phyloP scores from a whole-genome alignment of 2,888 invertebrate genomes.

The Dynastes grantii region DNA sequence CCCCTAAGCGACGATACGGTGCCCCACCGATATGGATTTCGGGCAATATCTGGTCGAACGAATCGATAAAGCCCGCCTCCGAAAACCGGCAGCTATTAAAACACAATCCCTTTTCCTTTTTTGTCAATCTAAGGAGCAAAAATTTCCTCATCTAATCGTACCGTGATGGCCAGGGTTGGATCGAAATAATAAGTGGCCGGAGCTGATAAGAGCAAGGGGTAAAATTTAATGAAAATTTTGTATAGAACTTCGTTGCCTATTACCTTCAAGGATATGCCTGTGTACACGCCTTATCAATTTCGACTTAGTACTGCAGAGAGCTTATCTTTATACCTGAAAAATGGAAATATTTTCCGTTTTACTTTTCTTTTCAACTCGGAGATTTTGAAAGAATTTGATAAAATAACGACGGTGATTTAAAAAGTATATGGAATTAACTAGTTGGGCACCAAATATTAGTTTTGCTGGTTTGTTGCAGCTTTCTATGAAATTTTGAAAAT shows the following conservation, averaged over 20 bases:
- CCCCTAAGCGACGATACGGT: constrained; percentile 10
- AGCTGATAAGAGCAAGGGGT: constrained; percentile 17
- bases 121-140: neutral
- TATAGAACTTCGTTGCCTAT: neutral
- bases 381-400: too few relatives aligned
- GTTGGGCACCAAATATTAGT: too few relatives aligned
- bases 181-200: neutral
- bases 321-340: neutral
- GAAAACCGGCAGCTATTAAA: constrained; percentile 43
- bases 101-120: constrained; percentile 38
- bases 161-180: constrained; percentile 10
- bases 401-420: too few relatives aligned
- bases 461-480: too few relatives aligned
- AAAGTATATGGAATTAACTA: too few relatives aligned
- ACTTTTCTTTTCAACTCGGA: too few relatives aligned
- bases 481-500: too few relatives aligned
- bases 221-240: constrained; percentile 12
- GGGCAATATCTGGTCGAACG: constrained; percentile 40
- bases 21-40: constrained; percentile 40
- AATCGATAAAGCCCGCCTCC: constrained; percentile 36
- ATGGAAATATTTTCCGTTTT: too few relatives aligned
- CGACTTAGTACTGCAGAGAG: neutral
- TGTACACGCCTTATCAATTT: neutral
- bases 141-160: constrained; percentile 8
- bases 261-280: neutral